phyloP scores from a whole-genome alignment of 2,888 invertebrate genomes.

The Hypselothyrea guttata region DNA sequence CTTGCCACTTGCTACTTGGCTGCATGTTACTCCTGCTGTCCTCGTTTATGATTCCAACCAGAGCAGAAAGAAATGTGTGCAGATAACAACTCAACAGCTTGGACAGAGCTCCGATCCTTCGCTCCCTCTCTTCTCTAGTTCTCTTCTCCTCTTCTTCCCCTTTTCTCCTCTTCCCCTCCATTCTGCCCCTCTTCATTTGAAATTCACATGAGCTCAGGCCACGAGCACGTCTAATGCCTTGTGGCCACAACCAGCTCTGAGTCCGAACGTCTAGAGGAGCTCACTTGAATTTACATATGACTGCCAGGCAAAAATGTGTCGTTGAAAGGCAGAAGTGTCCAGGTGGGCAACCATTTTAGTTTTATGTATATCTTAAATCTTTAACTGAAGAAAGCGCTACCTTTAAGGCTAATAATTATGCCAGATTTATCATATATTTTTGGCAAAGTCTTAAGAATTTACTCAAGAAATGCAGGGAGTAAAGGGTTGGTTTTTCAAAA shows the following conservation, averaged over 20 bases:
- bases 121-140: background rate
- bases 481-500: too few relatives aligned
- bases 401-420: too few relatives aligned
- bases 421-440: too few relatives aligned
- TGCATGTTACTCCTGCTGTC: constrained; percentile 25
- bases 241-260: constrained; percentile 43
- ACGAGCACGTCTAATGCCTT: constrained; percentile 49
- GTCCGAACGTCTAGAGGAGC: background rate
- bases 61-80: constrained; percentile 55
- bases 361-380: background rate
- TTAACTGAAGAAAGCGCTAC: constrained; percentile 6
- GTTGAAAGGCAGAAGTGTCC: background rate
- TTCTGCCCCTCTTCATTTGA: constrained; percentile 49
- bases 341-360: too few relatives aligned
- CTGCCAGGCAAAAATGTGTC: constrained; percentile 23
- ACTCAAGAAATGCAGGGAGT: too few relatives aligned
- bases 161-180: background rate
- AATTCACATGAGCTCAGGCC: constrained; percentile 59
- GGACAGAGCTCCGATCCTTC: constrained; percentile 22
- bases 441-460: too few relatives aligned
- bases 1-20: constrained; percentile 22
- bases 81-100: constrained; percentile 65
- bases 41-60: constrained; percentile 58
- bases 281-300: constrained; percentile 38
- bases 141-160: constrained; percentile 6